Conservation (phyloP, 64 coral and sea anemone species). For the Acropora tenuis region DNA sequence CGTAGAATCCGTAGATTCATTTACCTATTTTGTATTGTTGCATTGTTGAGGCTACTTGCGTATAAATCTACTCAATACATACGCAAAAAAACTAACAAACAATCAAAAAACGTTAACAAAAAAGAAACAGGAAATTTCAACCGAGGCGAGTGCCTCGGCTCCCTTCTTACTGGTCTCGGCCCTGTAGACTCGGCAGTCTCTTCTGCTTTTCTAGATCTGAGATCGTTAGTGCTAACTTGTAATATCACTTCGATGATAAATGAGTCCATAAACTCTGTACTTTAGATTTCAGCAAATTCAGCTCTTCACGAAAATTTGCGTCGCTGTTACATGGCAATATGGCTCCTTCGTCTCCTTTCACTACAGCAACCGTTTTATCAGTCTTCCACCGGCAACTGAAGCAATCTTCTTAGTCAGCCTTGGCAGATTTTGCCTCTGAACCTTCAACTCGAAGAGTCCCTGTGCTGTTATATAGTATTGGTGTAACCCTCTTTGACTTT, state of each 20-base stretch:
- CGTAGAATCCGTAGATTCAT: too few relatives aligned
- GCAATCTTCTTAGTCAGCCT: too few relatives aligned
- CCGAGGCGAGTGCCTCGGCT: too few relatives aligned
- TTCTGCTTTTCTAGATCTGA: background rate
- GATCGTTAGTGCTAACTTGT: conserved; percentile 16
- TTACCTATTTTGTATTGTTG: too few relatives aligned
- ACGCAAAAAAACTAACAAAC: too few relatives aligned
- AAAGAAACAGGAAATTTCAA: too few relatives aligned
- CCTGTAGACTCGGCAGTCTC: background rate
- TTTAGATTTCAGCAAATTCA: background rate
- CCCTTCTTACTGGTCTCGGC: too few relatives aligned
- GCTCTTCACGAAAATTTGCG: background rate
- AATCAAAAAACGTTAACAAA: too few relatives aligned
- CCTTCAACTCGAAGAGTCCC: too few relatives aligned
- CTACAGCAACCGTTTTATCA: background rate
- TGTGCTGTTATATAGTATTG: background rate
- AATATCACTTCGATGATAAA: background rate
- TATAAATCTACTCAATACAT: too few relatives aligned
- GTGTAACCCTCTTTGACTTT: background rate
- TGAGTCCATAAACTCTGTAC: background rate
- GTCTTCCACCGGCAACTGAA: background rate
- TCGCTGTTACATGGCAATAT: background rate
- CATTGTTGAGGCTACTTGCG: too few relatives aligned
- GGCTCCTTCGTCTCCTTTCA: background rate
- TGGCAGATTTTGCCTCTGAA: too few relatives aligned